Conservation (phyloP, 2,797 vertebrate species). For the Diceros bicornis region DNA sequence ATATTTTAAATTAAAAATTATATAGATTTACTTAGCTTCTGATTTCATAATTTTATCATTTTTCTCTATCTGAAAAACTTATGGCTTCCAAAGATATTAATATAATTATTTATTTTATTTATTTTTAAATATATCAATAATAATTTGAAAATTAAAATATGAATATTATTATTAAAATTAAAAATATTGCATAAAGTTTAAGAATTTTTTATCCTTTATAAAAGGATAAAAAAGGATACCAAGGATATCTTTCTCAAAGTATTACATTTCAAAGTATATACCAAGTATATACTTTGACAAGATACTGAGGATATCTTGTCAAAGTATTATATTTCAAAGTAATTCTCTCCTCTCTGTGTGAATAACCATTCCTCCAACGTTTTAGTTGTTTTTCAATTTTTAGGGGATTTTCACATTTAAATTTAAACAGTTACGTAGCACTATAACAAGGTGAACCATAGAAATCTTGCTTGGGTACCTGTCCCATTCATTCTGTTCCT, state of each 20-base stretch:
- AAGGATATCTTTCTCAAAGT: neutral
- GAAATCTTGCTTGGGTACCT: neutral
- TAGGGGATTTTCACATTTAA: neutral
- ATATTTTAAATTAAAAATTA: neutral
- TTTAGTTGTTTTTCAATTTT: neutral
- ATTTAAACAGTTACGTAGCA: neutral
- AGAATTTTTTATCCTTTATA: neutral
- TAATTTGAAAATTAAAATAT: conserved; percentile 21
- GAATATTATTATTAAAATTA: neutral
- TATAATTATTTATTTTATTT: neutral
- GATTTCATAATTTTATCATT: conserved; percentile 29
- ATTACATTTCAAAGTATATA: neutral
- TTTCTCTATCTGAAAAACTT: neutral
- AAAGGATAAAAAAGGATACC: neutral
- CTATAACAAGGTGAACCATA: neutral
- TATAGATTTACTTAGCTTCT: neutral
- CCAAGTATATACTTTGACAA: too few species aligned
- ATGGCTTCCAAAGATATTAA: neutral
- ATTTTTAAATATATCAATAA: neutral
- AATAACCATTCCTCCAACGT: neutral
- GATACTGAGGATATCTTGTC: neutral
- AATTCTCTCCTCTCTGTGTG: neutral
- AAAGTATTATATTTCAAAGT: neutral
- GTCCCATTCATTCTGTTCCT: neutral
- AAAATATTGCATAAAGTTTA: neutral